Evolutionary conservation across 2,888 invertebrate species (phyloP), one percentile per base, ranked within the genome.

Genomic region (Eupsilia transversa): DNA sequence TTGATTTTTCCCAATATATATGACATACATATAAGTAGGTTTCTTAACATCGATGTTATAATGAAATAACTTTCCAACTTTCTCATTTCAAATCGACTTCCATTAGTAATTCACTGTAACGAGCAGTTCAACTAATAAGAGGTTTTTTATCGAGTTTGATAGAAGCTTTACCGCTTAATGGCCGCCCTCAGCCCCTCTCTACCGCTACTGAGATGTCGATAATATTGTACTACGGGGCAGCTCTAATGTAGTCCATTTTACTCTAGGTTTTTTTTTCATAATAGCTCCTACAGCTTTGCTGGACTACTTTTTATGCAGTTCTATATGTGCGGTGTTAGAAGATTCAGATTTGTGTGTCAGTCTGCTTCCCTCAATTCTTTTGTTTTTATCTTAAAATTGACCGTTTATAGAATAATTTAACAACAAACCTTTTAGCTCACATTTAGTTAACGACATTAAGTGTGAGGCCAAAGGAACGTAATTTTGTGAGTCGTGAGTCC

Each of bases 131-230:
- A 72, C 76, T 69, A 83, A 75, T 76, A 76, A 73, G 73, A n/a
- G 43, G 59, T 17, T 73, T 83, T 79, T 73, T 76, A 76, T 80
- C 65, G 80, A 83, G 77, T 70, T 69, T 77, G 60, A 56, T 27
- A 49, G 69, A 56, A 33, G 71, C 75, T 71, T 68, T 68, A 35
- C 57, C 49, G 65, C 71, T 68, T 75, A 82, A 84, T 86, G 80
- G 66, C 70, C 35, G 23, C 41, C 35, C 80, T 79, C 7, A 57
- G 30, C 12, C 78, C 35, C 60, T 74, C 54, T 72, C 54, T 71
- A 75, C 56, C 30, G 30, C 35, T 67, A 57, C 84, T 54, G 63
- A 77, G 63, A 70, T 59, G 27, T 46, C 71, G 64, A 61, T 78
- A 85, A 56, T 74, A 46, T 61, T 71, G 43, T 59, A 49, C 30